Percentiles rank a stretch among this genome's conserved stretches.
Conservation (phyloP, 2,113 vertebrate genomes). For the Plestiodon gilberti region DNA sequence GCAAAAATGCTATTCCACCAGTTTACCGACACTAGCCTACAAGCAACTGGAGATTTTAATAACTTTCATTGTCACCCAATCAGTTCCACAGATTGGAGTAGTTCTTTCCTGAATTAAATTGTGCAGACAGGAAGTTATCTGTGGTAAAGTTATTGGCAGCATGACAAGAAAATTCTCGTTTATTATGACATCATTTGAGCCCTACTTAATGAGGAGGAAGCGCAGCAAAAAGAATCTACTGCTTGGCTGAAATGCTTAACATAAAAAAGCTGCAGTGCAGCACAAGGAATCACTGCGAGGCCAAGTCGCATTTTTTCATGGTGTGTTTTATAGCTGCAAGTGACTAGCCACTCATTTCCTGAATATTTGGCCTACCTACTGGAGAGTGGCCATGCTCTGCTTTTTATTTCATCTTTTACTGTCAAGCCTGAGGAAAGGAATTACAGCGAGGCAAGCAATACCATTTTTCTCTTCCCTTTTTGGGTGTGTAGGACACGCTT, state of each 20-base stretch:
- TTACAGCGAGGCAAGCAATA: conserved; percentile 2
- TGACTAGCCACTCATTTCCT: conserved; percentile 54
- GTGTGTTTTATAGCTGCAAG: conserved; percentile 58
- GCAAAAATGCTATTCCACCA: background rate
- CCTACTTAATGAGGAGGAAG: conserved; percentile 30
- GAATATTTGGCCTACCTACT: conserved; percentile 54
- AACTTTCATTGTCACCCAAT: background rate
- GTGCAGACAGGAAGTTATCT: background rate
- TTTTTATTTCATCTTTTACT: conserved; percentile 58
- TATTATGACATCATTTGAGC: conserved; percentile 32
- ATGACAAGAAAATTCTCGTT: conserved; percentile 27
- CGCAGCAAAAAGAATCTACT: conserved; percentile 31
- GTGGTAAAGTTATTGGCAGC: background rate
- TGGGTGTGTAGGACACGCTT: conserved; percentile 27
- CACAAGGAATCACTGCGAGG: conserved; percentile 39
- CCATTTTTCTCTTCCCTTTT: conserved; percentile 28
- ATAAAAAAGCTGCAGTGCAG: conserved; percentile 35
- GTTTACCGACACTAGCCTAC: background rate
- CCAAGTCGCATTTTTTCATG: conserved; percentile 36
- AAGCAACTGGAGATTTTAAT: background rate
- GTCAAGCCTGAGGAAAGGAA: conserved; percentile 53
- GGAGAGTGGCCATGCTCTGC: conserved; percentile 50
- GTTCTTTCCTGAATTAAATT: background rate
- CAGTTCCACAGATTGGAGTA: background rate
- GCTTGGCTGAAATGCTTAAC: conserved; percentile 36